Conservation (phyloP, 2,888 invertebrate species). For the Drosophila flavopinicola region DNA sequence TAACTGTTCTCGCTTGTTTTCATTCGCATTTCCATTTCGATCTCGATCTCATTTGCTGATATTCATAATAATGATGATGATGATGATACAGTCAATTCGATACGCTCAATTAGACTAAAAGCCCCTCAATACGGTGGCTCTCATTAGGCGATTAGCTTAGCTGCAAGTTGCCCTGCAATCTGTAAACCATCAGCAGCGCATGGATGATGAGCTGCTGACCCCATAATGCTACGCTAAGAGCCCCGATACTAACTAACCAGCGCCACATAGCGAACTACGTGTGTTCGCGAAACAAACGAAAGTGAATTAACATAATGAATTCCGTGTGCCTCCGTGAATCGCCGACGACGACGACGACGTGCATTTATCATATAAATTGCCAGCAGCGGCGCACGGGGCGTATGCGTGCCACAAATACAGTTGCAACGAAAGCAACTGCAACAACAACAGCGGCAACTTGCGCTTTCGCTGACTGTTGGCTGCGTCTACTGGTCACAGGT, state of each 20-base stretch:
- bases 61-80: slow-evolving; percentile 23
- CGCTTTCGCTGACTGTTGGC: slow-evolving; percentile 69
- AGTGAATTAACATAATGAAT: slow-evolving; percentile 75
- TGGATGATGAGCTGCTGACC: slow-evolving; percentile 1
- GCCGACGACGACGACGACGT: slow-evolving; percentile 31
- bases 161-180: slow-evolving; percentile 12
- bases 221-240: neutral
- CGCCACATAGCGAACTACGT: neutral
- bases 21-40: slow-evolving; percentile 30
- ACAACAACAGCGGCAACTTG: slow-evolving; percentile 51
- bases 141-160: slow-evolving; percentile 40
- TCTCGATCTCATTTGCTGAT: slow-evolving; percentile 31
- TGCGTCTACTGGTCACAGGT: slow-evolving; percentile 63
- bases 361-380: slow-evolving; percentile 49
- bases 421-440: neutral
- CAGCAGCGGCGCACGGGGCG: slow-evolving; percentile 41
- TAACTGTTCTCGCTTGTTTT: slow-evolving; percentile 7
- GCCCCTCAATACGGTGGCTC: slow-evolving; percentile 44
- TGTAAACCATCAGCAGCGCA: slow-evolving; percentile 9
- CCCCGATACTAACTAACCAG: neutral
- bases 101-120: slow-evolving; percentile 74
- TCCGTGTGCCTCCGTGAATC: slow-evolving; percentile 23
- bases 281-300: slow-evolving; percentile 36
- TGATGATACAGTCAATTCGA: slow-evolving; percentile 30
- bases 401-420: slow-evolving; percentile 18